Evolutionary conservation across 2,113 vertebrate species (phyloP).

Genomic region (Dolichotis patagonum): DNA sequence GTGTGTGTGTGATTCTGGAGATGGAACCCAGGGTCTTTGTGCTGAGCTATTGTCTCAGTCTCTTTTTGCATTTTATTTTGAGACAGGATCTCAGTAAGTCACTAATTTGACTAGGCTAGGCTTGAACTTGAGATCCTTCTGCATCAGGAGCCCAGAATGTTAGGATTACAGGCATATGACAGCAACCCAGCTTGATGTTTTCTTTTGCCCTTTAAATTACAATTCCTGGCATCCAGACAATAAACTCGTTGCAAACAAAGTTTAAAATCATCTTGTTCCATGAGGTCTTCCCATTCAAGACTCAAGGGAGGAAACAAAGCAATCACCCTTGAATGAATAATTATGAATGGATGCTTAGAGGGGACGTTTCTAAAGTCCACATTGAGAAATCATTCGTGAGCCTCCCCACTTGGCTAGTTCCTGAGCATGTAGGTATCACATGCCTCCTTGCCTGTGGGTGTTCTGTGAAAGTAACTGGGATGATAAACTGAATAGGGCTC

Average conservation of each 20-base stretch:
- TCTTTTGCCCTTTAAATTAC: not conserved
- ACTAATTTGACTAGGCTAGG: not conserved
- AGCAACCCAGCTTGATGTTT: not conserved
- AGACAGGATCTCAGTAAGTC: not conserved
- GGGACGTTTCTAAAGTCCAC: not conserved
- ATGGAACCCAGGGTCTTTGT: not conserved
- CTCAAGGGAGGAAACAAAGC: not conserved
- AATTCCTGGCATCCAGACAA: not conserved
- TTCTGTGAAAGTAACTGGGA: not conserved
- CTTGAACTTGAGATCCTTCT: not conserved
- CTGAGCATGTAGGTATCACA: rapidly evolving
- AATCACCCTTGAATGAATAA: not conserved
- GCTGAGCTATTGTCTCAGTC: not conserved
- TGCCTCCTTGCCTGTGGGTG: not conserved
- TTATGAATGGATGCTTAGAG: not conserved
- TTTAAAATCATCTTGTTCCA: not conserved
- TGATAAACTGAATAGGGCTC: not conserved
- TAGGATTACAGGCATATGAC: not conserved
- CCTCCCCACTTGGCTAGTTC: not conserved
- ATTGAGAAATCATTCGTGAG: not conserved
- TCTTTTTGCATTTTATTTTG: not conserved
- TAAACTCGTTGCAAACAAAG: not conserved
- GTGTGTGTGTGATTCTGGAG: not conserved
- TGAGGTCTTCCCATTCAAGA: not conserved
- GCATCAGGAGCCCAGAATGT: not conserved